phyloP scores from a whole-genome alignment of 2,797 vertebrate genomes.

The Sebastes wilsoni region DNA sequence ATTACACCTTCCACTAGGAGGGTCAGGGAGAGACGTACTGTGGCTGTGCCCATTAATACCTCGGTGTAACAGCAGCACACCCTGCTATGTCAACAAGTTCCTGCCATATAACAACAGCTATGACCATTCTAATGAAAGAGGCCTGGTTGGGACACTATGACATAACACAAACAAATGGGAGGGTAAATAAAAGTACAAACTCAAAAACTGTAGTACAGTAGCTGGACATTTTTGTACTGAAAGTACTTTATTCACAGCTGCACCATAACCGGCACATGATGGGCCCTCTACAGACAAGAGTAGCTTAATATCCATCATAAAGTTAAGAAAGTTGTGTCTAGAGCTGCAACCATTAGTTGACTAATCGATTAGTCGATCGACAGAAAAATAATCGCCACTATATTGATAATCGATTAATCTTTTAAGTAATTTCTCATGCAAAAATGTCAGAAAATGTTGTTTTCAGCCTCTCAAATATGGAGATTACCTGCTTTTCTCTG shows the following conservation, averaged over 20 bases:
- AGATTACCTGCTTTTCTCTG: too few relatives aligned
- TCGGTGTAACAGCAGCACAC: constrained; percentile 54
- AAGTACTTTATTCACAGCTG: not conserved
- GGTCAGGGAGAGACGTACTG: constrained; percentile 30
- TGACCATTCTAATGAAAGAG: constrained; percentile 31
- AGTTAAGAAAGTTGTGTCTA: not conserved
- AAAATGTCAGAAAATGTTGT: too few relatives aligned
- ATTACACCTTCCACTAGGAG: constrained; percentile 63
- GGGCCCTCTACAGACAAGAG: not conserved
- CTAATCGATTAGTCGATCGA: too few relatives aligned
- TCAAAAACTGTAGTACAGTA: not conserved
- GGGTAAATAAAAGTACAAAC: not conserved
- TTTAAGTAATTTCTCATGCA: too few relatives aligned
- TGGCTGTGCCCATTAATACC: constrained; percentile 56
- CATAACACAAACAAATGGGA: constrained; percentile 13
- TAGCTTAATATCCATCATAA: not conserved
- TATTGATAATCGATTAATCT: too few relatives aligned
- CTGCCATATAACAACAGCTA: constrained; percentile 52
- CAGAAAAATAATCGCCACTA: too few relatives aligned
- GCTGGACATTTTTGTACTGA: not conserved
- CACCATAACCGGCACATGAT: not conserved
- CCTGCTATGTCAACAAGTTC: constrained; percentile 63
- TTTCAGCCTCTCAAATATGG: too few relatives aligned
- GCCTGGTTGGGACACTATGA: not conserved
- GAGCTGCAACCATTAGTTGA: too few relatives aligned